These are phyloP conservation scores for Phoeniculus purpureus DNA, from an alignment of 2,797 vertebrate genomes.

Conservation along the genomic window DNA sequence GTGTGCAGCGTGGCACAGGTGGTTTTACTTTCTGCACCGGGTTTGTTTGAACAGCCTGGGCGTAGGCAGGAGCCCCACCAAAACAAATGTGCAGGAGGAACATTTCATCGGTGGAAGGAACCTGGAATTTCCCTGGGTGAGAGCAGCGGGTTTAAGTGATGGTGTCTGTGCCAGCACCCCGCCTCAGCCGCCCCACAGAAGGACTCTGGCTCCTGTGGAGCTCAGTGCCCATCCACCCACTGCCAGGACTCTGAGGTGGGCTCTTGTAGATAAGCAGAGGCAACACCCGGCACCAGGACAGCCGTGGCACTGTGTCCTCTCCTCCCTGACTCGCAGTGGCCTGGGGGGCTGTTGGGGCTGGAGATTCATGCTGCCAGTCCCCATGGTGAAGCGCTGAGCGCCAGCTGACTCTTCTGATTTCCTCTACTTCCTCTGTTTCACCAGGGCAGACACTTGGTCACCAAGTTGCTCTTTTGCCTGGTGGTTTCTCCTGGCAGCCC, in stretches of 20 bases:
- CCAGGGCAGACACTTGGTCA: rapidly evolving
- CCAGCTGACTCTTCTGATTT: neutral
- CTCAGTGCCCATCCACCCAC: neutral
- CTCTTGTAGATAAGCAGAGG: neutral
- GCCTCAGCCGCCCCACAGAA: neutral
- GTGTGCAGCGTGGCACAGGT: neutral
- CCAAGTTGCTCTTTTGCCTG: neutral
- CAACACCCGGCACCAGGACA: rapidly evolving
- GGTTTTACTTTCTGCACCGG: neutral
- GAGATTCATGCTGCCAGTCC: neutral
- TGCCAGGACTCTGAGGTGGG: neutral
- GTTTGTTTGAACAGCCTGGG: constrained; percentile 14
- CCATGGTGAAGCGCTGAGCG: neutral
- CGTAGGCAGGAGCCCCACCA: constrained; percentile 21
- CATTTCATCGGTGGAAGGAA: neutral
- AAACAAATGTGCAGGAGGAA: constrained; percentile 41
- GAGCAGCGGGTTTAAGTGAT: neutral
- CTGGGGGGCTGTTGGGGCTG: rapidly evolving
- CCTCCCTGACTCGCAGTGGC: rapidly evolving
- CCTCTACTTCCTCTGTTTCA: neutral
- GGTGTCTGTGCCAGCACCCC: neutral
- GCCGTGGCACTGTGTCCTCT: rapidly evolving
- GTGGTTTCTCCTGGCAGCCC: neutral
- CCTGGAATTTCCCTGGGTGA: constrained; percentile 48
- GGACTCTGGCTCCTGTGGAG: neutral